Evolutionary conservation across 2,797 vertebrate species (phyloP).

Genomic region (Myripristis murdjan): DNA sequence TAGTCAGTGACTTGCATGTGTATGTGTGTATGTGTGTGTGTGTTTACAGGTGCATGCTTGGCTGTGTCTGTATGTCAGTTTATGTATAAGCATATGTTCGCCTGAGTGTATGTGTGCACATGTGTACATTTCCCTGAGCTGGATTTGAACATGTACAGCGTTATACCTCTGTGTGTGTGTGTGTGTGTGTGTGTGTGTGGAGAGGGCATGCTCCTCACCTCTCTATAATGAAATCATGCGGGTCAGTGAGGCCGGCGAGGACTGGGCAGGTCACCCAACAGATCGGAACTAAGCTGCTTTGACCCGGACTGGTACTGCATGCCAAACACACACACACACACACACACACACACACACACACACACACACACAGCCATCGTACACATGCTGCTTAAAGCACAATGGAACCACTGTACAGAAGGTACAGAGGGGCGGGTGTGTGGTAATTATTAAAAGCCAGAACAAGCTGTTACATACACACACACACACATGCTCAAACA

Average conservation of each 20-base stretch:
- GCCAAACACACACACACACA: constrained; percentile 74
- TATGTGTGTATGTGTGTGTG: constrained; percentile 18
- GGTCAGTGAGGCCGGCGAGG: constrained; percentile 81
- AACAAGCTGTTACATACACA: constrained; percentile 24
- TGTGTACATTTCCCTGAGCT: neutral
- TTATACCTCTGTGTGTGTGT: constrained; percentile 3
- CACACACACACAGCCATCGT: neutral
- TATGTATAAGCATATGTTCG: neutral
- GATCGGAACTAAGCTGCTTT: constrained; percentile 88
- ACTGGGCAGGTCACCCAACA: constrained; percentile 83
- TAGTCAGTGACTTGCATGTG: neutral
- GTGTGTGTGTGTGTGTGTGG: constrained; percentile 21
- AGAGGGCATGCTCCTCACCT: constrained; percentile 80
- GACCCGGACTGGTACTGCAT: constrained; percentile 83
- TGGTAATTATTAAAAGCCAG: constrained; percentile 56
- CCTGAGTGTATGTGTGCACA: constrained; percentile 7
- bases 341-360: constrained; percentile 44
- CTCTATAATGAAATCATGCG: constrained; percentile 86
- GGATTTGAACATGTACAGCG: neutral
- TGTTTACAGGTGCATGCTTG: constrained; percentile 11
- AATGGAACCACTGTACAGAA: constrained; percentile 64
- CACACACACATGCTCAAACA: constrained; percentile 28
- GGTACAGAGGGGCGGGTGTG: constrained; percentile 42
- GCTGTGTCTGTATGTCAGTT: neutral
- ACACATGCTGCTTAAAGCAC: constrained; percentile 60